Base-by-base conservation (phyloP, 2,888 invertebrate species). In the Tillus elongatus region DNA sequence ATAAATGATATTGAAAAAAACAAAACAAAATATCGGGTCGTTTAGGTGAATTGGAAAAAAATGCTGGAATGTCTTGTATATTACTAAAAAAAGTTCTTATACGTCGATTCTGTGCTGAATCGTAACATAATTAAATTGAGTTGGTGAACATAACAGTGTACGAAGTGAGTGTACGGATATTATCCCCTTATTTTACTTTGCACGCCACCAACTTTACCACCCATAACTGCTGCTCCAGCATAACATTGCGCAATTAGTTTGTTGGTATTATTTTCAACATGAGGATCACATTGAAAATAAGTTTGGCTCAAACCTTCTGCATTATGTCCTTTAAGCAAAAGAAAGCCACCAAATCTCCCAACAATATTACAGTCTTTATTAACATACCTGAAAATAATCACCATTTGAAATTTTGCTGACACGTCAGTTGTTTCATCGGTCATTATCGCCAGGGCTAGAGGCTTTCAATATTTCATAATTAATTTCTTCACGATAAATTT, bases 361-460 rank as follows among this genome's bases (percentile, higher is more conserved):
- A 39, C 35, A 8, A 35, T 33, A 2, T 44, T 47, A 15, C 44
- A 44, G 32, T 44, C 36, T 27, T 39, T 6, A 35, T n/a, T n/a
- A n/a, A 43, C 43, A 42, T 58, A 58, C 15, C 56, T 37, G 10
- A 53, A 37, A 33, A 58, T 45, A 29, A 54, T 30, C 11, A 52
- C 49, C 42, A 52, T 39, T 43, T 56, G 54, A 30, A 35, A 36
- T 28, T 39, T 33, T 15, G 32, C 30, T 1, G 46, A 45, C 32
- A 50, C 41, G 42, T 61, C 57, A 2, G 52, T 53, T 13, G 50
- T 53, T 40, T 57, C 60, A 39, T 60, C 57, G 13, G 44, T 46
- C 41, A 54, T 47, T 8, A 60, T 40, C 13, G 54, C 48, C 19
- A 49, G 13, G 38, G 36, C 45, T n/a, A n/a, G 39, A 10, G 6